A percentile compares a stretch with the other conserved stretches of the same genome.
These are phyloP conservation scores for Nemopilema nomurai DNA, from an alignment of 30 jellyfish, hydroid and myxozoan genomes.

Conservation along the genomic window DNA sequence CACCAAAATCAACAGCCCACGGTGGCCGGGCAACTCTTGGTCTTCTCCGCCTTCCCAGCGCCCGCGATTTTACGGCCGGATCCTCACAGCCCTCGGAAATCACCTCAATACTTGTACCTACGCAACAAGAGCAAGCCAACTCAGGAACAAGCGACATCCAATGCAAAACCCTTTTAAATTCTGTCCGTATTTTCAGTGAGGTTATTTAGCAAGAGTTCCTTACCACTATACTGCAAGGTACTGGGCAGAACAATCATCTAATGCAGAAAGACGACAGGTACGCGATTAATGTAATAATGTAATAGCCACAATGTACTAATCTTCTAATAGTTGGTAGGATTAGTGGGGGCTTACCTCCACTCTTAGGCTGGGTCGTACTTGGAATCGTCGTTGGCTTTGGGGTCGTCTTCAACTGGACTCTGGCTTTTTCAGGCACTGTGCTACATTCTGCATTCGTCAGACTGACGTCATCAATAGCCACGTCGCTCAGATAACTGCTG, in stretches of 20 bases:
- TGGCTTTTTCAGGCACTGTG: slow-evolving; percentile 61
- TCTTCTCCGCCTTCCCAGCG: slow-evolving; percentile 8
- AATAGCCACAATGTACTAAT: no score
- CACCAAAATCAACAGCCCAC: slow-evolving; percentile 18
- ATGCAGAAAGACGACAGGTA: no score
- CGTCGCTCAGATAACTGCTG: slow-evolving; percentile 46
- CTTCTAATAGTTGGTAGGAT: no score
- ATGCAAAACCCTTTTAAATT: no score
- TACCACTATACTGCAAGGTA: no score
- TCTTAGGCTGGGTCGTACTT: slow-evolving; percentile 34
- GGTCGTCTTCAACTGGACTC: slow-evolving; percentile 14
- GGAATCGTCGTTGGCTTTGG: slow-evolving; percentile 21
- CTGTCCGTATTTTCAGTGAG: no score
- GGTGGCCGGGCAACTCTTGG: not conserved
- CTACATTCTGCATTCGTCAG: slow-evolving; percentile 28
- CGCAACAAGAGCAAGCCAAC: not conserved
- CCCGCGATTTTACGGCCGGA: slow-evolving; percentile 58
- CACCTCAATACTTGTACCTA: slow-evolving; percentile 67
- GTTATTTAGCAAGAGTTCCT: no score
- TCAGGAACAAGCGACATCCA: no score
- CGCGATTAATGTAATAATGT: no score
- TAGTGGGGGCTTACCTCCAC: not conserved
- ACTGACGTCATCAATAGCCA: slow-evolving; percentile 79
- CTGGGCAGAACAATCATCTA: no score
- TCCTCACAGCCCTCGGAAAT: slow-evolving; percentile 85